Conservation (phyloP, 2,888 invertebrate genomes). For the Sylvicola cinctus region DNA sequence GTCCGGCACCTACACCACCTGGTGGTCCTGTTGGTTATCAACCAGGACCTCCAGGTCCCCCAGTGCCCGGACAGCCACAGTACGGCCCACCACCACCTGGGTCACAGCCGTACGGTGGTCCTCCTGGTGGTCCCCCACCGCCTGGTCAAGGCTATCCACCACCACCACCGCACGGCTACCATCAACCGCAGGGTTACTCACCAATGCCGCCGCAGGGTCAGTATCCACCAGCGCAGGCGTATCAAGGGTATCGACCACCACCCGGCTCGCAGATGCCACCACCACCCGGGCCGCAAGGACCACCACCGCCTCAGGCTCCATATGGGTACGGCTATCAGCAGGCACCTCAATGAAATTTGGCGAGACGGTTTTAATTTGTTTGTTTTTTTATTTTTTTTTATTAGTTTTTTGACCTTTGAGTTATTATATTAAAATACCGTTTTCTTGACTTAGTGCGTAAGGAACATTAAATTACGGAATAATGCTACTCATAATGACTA, state of each 20-base stretch:
- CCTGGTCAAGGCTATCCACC: too few species aligned
- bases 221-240: constrained; percentile 39
- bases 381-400: too few species aligned
- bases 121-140: constrained; percentile 17
- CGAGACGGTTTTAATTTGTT: too few species aligned
- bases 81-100: constrained; percentile 9
- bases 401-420: too few species aligned
- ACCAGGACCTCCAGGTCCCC: constrained; percentile 1
- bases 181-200: constrained; percentile 13
- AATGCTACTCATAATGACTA: too few species aligned
- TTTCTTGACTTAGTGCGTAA: too few species aligned
- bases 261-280: constrained; percentile 34
- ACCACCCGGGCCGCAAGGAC: constrained; percentile 45
- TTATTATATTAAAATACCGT: too few species aligned
- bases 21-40: constrained; percentile 1
- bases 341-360: constrained; percentile 32
- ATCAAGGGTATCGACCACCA: constrained; percentile 42
- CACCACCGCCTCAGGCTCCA: constrained; percentile 48
- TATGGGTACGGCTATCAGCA: constrained; percentile 68
- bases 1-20: not conserved
- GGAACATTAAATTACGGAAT: too few species aligned
- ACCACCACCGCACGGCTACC: constrained; percentile 16
- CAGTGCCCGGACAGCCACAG: constrained; percentile 12
- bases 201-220: constrained; percentile 30
- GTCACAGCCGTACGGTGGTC: constrained; percentile 21